A percentile compares a stretch with the other conserved stretches of the same genome.
phyloP scores from a whole-genome alignment of 2,113 vertebrate species.

The Pantherophis guttatus region DNA sequence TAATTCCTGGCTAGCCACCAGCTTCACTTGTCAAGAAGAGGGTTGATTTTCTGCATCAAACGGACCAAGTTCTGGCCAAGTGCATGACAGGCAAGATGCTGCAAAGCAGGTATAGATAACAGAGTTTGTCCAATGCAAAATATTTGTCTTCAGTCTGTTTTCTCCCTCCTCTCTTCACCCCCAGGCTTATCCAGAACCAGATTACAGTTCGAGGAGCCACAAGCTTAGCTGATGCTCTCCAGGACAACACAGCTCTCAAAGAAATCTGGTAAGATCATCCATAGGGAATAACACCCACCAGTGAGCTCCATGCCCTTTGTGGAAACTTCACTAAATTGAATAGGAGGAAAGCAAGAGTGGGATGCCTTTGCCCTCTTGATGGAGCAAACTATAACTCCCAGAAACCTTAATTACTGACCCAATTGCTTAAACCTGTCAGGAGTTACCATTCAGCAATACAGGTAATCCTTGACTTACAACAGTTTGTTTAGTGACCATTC shows the following conservation, averaged over 20 bases:
- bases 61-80: background rate
- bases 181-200: conserved; percentile 74
- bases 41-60: conserved; percentile 6
- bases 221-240: conserved; percentile 64
- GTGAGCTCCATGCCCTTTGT: background rate
- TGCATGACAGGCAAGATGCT: background rate
- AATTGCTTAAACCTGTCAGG: background rate
- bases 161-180: background rate
- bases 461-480: background rate
- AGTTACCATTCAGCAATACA: background rate
- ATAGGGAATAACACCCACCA: background rate
- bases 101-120: background rate
- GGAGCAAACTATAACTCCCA: background rate
- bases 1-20: conserved; percentile 1
- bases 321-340: background rate
- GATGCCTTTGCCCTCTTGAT: background rate
- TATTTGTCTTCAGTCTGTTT: background rate
- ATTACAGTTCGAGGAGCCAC: conserved; percentile 73
- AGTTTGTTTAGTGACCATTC: background rate
- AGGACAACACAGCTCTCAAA: conserved; percentile 67
- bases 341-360: background rate
- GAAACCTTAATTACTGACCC: no score
- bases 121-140: conserved; percentile 16
- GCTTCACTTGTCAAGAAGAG: conserved; percentile 20
- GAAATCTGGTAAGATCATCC: conserved; percentile 74